Evolutionary conservation across 64 coral and sea anemone genomes (phyloP), one percentile per base, ranked within the genome.

Genomic region (Hydrozoanthus tunicans): DNA sequence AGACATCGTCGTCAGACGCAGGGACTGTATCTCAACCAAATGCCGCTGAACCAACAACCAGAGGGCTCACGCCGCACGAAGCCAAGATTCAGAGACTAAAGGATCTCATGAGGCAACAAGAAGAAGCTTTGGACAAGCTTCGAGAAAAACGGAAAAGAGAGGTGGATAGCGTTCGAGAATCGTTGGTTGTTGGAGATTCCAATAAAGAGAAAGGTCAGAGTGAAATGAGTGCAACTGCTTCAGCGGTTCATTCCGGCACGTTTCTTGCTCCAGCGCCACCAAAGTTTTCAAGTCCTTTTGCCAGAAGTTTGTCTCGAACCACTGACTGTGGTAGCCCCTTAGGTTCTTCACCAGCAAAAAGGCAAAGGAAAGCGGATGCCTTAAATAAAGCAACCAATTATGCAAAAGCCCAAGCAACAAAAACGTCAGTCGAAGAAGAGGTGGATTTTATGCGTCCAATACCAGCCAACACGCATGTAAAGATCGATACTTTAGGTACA

Each of bases 81-180:
- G 95, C 90, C 5, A 93, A 74, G 53, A 97, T 97, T 59, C 92
- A 94, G 62, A 86, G 91, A 82, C 95, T 97, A 4, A 97, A 97
- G 77, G 92, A 97, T 23, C 95, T 97, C 20, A 78, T 97, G 53
- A 81, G 70, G 73, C 68, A 80, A 24, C 95, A 97, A 53, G 95
- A 97, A 64, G 90, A 93, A 61, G 95, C 95, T 53, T 78, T 97
- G 4, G 79, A 97, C 5, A 93, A 93, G 10, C 62, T 97, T 81
- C 92, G 92, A 23, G 83, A 94, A 92, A 97, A 94, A 13, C 78
- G 95, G 7, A 90, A 91, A n/a, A 72, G 91, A 67, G 95, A 97
- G 14, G 66, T 97, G n/a, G 95, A 97, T 9, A 81, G 69, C 74
- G 79, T 97, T 66, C 86, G 92, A 53, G 90, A 80, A 24, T 73